Evolutionary conservation across 1,140 invertebrate species (phyloP).

Genomic region (Paraescarpia echinospica): DNA sequence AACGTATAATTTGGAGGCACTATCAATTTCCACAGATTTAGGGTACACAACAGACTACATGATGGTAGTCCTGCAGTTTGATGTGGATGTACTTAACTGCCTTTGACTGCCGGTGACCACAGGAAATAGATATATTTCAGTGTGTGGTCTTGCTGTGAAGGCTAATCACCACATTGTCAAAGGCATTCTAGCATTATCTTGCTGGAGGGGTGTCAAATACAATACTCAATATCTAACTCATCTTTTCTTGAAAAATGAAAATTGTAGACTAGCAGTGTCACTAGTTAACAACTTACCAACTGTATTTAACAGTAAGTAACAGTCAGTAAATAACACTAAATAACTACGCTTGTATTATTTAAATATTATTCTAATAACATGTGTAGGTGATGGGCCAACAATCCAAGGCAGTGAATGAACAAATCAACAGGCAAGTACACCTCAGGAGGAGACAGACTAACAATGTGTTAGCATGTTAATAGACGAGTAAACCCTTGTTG

Average conservation of each 20-base stretch:
- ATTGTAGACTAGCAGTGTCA: neutral
- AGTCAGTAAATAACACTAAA: too few relatives aligned
- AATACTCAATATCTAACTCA: neutral
- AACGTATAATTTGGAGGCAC: too few relatives aligned
- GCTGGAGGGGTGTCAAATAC: neutral
- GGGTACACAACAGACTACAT: neutral
- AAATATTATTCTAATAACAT: too few relatives aligned
- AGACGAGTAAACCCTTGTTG: too few relatives aligned
- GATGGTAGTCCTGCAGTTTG: neutral
- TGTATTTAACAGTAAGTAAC: too few relatives aligned
- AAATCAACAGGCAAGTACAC: too few relatives aligned
- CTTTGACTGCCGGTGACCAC: neutral
- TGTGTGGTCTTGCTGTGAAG: neutral
- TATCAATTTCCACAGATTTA: too few relatives aligned
- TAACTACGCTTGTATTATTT: too few relatives aligned
- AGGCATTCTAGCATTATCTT: neutral
- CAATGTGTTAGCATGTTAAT: too few relatives aligned
- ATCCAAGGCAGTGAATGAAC: too few relatives aligned
- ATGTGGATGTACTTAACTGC: neutral
- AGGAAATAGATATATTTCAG: neutral
- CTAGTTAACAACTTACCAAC: neutral
- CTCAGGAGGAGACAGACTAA: too few relatives aligned
- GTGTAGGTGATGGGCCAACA: too few relatives aligned
- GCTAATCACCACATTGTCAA: neutral
- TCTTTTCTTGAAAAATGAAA: neutral